Percentiles rank a stretch among this genome's conserved stretches.
Evolutionary conservation across 2,888 invertebrate genomes (phyloP).

Genomic region (Romanomermis culicivorax): DNA sequence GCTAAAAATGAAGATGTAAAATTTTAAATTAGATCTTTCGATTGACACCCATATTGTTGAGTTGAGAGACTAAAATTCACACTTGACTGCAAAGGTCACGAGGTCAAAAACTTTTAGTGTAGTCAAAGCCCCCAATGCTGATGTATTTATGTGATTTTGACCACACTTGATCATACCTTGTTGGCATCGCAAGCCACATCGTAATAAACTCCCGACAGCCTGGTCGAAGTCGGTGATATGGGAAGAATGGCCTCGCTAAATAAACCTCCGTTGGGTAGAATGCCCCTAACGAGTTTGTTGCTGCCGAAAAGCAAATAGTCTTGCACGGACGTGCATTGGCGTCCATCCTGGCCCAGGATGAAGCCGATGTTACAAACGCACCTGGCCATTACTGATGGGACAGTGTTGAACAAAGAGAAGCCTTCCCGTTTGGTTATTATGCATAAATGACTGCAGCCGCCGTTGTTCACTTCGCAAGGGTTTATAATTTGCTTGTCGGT

Average conservation of each 20-base stretch:
- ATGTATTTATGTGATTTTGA: no score
- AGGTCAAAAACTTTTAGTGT: no score
- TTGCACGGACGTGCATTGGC: constrained; percentile 47
- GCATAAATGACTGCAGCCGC: constrained; percentile 82
- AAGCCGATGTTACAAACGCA: constrained; percentile 92
- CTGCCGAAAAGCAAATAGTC: constrained; percentile 26
- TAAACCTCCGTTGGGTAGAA: constrained; percentile 55
- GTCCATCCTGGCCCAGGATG: constrained; percentile 43
- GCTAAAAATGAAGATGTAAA: no score
- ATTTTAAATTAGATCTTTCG: no score
- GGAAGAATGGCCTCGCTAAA: constrained; percentile 87
- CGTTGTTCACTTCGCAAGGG: constrained; percentile 70
- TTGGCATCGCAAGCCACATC: constrained; percentile 42
- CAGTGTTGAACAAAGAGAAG: constrained; percentile 31
- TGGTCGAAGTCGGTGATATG: constrained; percentile 56
- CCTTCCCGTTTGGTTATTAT: constrained; percentile 55
- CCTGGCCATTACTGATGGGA: constrained; percentile 11
- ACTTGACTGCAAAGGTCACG: no score
- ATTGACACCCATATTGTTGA: no score
- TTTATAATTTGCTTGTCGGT: constrained; percentile 34
- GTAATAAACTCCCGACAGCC: constrained; percentile 84
- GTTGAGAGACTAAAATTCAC: no score
- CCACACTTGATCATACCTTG: no score
- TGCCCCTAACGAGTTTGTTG: constrained; percentile 68
- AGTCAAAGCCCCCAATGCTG: no score